Evolutionary conservation across 2,113 vertebrate genomes (phyloP).

Genomic region (Smithornis capensis): DNA sequence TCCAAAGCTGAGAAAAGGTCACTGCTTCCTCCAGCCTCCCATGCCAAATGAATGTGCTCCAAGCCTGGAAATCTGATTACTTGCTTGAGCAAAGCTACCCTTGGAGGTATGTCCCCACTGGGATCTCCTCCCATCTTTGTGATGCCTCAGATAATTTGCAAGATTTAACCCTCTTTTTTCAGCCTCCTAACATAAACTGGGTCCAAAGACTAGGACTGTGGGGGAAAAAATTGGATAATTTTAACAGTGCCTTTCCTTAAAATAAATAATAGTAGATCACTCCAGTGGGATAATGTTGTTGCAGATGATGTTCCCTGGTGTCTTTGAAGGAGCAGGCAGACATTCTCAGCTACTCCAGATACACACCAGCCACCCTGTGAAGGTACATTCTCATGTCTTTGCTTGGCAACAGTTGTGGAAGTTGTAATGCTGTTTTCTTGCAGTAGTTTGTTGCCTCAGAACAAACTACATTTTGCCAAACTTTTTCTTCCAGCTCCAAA

Average conservation of each 20-base stretch:
- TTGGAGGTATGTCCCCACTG: neutral
- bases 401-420: neutral
- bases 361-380: neutral
- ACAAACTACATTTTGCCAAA: slow-evolving; percentile 4
- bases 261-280: neutral
- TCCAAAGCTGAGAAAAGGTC: neutral
- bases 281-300: neutral
- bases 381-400: neutral
- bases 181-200: neutral
- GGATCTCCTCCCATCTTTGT: neutral
- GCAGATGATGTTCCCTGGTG: neutral
- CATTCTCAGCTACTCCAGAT: neutral
- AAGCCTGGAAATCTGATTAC: neutral
- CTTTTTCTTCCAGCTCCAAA: neutral
- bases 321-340: neutral
- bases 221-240: neutral
- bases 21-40: neutral
- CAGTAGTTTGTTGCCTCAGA: neutral
- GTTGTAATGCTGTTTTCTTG: neutral
- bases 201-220: neutral
- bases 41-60: neutral
- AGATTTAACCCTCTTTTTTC: neutral
- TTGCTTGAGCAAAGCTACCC: neutral
- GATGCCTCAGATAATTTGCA: neutral
- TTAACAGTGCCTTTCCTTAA: neutral